Evolutionary conservation across 2,888 invertebrate genomes (phyloP).

Genomic region (Silvanus unidentatus): DNA sequence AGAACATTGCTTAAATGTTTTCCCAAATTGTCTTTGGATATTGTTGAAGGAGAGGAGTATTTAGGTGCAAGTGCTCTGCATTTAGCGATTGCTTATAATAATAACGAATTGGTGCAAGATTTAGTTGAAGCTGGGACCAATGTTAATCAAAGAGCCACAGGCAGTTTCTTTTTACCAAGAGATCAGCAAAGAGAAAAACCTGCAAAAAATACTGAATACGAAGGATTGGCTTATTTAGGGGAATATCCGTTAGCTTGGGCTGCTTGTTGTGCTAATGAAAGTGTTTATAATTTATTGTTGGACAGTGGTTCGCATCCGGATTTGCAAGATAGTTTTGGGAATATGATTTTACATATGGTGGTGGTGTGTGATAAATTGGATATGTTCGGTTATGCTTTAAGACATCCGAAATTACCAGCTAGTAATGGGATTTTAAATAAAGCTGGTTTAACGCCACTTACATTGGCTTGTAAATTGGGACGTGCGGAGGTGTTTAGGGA

Average conservation of each 20-base stretch:
- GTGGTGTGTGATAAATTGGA: constrained; percentile 96
- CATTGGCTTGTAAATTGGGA: constrained; percentile 84
- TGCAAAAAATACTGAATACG: constrained; percentile 82
- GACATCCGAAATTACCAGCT: constrained; percentile 90
- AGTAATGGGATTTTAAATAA: constrained; percentile 85
- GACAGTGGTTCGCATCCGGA: constrained; percentile 94
- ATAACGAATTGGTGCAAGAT: constrained; percentile 90
- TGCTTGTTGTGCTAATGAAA: constrained; percentile 94
- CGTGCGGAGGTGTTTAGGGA: constrained; percentile 94
- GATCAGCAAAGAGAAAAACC: constrained; percentile 83
- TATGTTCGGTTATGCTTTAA: constrained; percentile 96
- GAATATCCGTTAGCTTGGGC: constrained; percentile 98
- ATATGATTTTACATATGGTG: constrained; percentile 99
- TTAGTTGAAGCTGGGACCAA: constrained; percentile 88
- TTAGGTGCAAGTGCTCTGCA: constrained; percentile 91
- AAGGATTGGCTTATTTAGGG: constrained; percentile 94
- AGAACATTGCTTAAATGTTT: constrained; percentile 85
- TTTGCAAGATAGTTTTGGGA: constrained; percentile 92
- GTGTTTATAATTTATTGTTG: constrained; percentile 90
- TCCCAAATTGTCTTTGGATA: constrained; percentile 84
- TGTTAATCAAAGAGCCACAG: constrained; percentile 88
- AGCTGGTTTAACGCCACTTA: constrained; percentile 89
- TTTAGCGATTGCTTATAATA: constrained; percentile 92
- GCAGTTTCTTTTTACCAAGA: constrained; percentile 89
- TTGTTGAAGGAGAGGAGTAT: constrained; percentile 97